These are phyloP conservation scores for Petrocephalus schoutedeni DNA, from an alignment of 2,797 vertebrate species.

Conservation along the genomic window DNA sequence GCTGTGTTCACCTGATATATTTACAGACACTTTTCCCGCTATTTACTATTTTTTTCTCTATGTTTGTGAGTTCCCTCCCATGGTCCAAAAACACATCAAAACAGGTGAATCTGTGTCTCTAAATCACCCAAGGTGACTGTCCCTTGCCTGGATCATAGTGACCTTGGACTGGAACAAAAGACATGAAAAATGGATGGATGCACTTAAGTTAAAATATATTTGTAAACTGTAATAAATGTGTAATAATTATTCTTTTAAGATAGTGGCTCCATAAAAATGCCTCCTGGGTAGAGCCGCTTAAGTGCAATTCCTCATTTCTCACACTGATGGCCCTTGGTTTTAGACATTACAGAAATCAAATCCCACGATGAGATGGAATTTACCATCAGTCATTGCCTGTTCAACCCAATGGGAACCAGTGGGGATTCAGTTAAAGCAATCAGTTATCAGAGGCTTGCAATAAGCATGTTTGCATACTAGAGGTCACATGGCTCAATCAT, in stretches of 20 bases:
- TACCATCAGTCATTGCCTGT: neutral
- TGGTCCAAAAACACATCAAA: neutral
- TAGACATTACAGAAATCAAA: neutral
- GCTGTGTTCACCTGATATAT: neutral
- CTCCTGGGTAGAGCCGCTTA: neutral
- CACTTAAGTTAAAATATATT: neutral
- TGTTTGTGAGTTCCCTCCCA: neutral
- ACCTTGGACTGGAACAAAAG: neutral
- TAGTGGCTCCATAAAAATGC: neutral
- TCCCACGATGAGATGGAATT: neutral
- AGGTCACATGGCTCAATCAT: neutral
- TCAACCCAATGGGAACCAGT: neutral
- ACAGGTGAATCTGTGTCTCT: neutral
- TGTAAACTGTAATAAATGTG: slow-evolving; percentile 5
- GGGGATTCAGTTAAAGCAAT: neutral
- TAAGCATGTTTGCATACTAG: neutral
- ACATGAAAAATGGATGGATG: neutral
- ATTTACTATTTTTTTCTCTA: neutral
- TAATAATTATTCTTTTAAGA: slow-evolving; percentile 2
- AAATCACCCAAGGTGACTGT: neutral
- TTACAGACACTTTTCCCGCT: neutral
- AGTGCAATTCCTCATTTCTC: neutral
- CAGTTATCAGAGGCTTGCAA: neutral
- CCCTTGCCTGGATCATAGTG: neutral
- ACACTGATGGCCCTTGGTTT: neutral